Base-by-base conservation (phyloP, 2,797 vertebrate genomes). In the Hipposideros larvatus region DNA sequence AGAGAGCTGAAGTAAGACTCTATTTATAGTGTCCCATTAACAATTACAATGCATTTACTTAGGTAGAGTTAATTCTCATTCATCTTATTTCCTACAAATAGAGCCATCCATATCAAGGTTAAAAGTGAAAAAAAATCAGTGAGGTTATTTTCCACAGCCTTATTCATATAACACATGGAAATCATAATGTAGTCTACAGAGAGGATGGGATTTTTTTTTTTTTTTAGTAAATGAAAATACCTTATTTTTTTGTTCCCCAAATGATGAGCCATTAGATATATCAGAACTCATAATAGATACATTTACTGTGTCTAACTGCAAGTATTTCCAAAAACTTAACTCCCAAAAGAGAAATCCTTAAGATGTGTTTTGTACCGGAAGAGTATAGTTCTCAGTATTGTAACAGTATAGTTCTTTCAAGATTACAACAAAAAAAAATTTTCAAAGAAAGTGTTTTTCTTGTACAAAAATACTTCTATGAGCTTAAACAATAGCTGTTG, bases 181-280 rank as follows among this genome's bases (percentile, higher is more conserved):
- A 96, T 94, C 31, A 96, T 93, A 96, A 83, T 89, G 92, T 4
- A 26, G 73, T 95, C 61, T 87, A 95, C 34, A 87, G 53, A 94
- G 63, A 48, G 21, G 7, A 15, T 95, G 41, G 74, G 65, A 87
- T 94, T 96, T 95, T 37, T 37, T 37, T 37, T 34, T 37, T 37
- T 37, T 37, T 95, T 28, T 96, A 68, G 31, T 94, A 94, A 91
- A 95, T 94, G 80, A 96, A 96, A 94, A 73, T 93, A 79, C 51
- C 68, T 1, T 74, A 94, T 87, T 91, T 79, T 34, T n/a, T 96
- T 90, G 51, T 41, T 10, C 19, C 19, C 28, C 46, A 94, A 77
- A 84, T 59, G 2, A 66, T 87, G 1, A 95, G 87, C 57, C 92
- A 97, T 89, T 46, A 91, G 19, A 74, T 96, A 95, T 53, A 85